Percentiles rank a stretch among this genome's conserved stretches.
phyloP scores from a whole-genome alignment of 1,140 invertebrate genomes.

The Daktulosphaira vitifoliae region DNA sequence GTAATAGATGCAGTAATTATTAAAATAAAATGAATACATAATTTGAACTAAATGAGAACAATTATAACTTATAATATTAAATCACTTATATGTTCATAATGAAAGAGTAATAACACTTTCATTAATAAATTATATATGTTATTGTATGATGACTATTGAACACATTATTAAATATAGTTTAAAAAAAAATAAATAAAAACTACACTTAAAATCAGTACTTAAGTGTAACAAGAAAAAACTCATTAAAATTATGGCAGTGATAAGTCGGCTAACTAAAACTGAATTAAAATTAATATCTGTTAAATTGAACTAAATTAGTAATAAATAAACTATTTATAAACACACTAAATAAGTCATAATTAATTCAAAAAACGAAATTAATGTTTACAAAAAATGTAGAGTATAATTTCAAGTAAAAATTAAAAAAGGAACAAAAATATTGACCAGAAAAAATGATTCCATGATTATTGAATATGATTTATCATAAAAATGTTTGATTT shows the following conservation, averaged over 20 bases:
- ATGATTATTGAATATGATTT: background rate
- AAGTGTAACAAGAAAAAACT: background rate
- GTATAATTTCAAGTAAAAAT: background rate
- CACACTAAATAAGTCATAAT: slow-evolving; percentile 16
- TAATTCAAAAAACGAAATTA: slow-evolving; percentile 28
- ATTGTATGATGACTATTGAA: slow-evolving; percentile 28
- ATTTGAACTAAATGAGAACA: slow-evolving; percentile 10
- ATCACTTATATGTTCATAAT: slow-evolving; percentile 4
- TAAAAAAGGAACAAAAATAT: slow-evolving; percentile 23
- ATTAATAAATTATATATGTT: slow-evolving; percentile 1
- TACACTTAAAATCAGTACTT: slow-evolving; percentile 27
- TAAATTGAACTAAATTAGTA: slow-evolving; percentile 31
- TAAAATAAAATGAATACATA: too few relatives aligned
- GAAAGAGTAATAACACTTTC: background rate
- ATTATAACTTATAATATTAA: slow-evolving; percentile 9
- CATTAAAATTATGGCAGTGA: slow-evolving; percentile 24
- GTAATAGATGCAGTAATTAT: too few relatives aligned
- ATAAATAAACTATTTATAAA: slow-evolving; percentile 7
- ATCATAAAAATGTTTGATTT: background rate
- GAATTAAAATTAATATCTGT: slow-evolving; percentile 15
- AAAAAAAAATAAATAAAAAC: background rate
- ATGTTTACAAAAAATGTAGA: background rate
- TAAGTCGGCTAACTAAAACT: slow-evolving; percentile 12
- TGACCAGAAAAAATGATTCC: slow-evolving; percentile 26
- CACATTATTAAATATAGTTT: slow-evolving; percentile 22